phyloP scores from a whole-genome alignment of 2,888 invertebrate species.

The Acanthococcus lagerstroemiae region DNA sequence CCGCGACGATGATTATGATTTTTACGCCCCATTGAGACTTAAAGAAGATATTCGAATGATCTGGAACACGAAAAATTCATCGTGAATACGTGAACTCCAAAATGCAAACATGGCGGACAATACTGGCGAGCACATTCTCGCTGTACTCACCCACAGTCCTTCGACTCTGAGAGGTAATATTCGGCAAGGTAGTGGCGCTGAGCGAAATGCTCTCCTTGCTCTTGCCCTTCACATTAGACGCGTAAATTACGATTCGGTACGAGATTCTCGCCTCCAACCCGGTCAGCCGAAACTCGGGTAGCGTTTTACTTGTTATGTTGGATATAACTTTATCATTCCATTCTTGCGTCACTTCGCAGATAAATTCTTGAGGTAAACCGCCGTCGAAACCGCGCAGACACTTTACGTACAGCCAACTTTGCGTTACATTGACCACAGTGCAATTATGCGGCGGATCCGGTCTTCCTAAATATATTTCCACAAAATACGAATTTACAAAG shows the following conservation, averaged over 20 bases:
- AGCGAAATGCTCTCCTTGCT: slow-evolving; percentile 44
- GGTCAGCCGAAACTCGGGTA: slow-evolving; percentile 45
- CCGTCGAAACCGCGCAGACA: slow-evolving; percentile 50
- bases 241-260: slow-evolving; percentile 46
- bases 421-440: slow-evolving; percentile 45
- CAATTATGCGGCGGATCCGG: slow-evolving; percentile 49
- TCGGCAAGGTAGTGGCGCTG: slow-evolving; percentile 44
- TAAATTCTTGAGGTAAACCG: slow-evolving; percentile 46
- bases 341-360: slow-evolving; percentile 39
- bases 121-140: too few species aligned
- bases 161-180: slow-evolving; percentile 45
- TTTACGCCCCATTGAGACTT: background rate
- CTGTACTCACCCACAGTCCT: slow-evolving; percentile 34
- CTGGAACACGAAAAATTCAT: background rate
- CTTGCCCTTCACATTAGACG: slow-evolving; percentile 49
- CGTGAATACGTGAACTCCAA: background rate
- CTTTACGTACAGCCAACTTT: slow-evolving; percentile 45
- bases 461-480: too few species aligned
- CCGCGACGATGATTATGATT: background rate
- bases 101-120: background rate
- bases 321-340: slow-evolving; percentile 29
- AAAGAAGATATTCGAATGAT: slow-evolving; percentile 6
- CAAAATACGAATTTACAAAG: too few species aligned
- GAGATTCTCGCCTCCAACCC: slow-evolving; percentile 47
- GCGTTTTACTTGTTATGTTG: slow-evolving; percentile 42